Evolutionary conservation across 30 jellyfish, hydroid and myxozoan genomes (phyloP), one percentile per base, ranked within the genome.

Genomic region (Turritopsis rubra): DNA sequence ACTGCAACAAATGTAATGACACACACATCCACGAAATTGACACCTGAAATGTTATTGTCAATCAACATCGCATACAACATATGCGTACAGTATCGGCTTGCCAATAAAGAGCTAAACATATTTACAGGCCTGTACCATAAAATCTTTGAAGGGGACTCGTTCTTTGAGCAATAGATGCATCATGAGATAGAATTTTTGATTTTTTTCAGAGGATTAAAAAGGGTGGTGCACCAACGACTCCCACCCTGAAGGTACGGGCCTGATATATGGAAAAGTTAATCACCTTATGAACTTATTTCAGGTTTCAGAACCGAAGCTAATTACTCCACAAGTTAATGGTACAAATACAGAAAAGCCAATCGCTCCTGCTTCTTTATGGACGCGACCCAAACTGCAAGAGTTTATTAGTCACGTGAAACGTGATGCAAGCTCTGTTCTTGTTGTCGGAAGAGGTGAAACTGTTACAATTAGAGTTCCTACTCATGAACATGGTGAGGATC

Each of bases 361-460:
- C 60, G 98, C 98, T 21, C 96, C 83, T 72, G 98, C 98, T 30
- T 92, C 98, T 7, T 90, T 92, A 18, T 92, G 98, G 98, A 92
- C 98, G 41, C 88, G 98, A 27, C 98, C 98, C 7, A 92, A 92
- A 78, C 71, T 92, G 21, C 92, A 88, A 75, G 98, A 92, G 70
- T 92, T 92, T 81, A 92, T 92, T 54, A 95, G 86, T 52, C 96
- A 92, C 65, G 98, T 92, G 25, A 92, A 92, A 79, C 75, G 98
- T 52, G 98, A 92, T 85, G 98, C 98, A 13, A 92, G 96, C 86
- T 87, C 96, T 29, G 89, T 92, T 9, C 84, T 92, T 27, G 96
- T 92, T 29, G 96, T 92, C 72, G 98, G 98, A 7, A 82, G 98
- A 23, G 98, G 98, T 28, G 98, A 92, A 72, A 92, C 98, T 1